Evolutionary conservation across 2,113 vertebrate species (phyloP), one percentile per base, ranked within the genome.

Genomic region (Phrynosoma blainvillii): DNA sequence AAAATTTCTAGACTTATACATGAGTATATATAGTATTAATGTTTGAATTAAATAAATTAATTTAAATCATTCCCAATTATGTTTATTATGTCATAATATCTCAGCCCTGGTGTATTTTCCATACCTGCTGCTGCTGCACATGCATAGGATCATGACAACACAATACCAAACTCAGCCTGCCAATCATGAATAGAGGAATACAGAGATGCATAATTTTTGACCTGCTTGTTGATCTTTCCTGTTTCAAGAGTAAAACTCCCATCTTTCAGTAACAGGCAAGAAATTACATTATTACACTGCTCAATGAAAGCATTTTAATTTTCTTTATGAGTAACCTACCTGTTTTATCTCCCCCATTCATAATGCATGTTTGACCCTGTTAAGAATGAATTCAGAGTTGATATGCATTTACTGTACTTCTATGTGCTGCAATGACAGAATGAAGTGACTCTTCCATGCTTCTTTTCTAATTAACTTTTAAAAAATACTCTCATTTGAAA

Each of bases 241-340:
- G 18, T 47, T 84, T 84, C 10, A 73, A 84, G 42, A 54, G 70
- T 54, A 27, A 36, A 73, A 73, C 20, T 73, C 27, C 82, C 47
- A 84, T 73, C 4, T 84, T 52, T 30, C 70, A 84, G 47, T 73
- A 84, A 73, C 18, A 85, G 40, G 59, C 36, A 78, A 83, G 65
- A 83, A 83, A 83, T 78, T 66, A 77, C 56, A 78, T 65, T 85
- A 85, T 59, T 25, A 78, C 40, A 40, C 12, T 47, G 27, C 40
- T 78, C 74, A 85, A 85, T 85, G 27, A 65, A 68, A 23, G 84
- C 25, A 77, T 77, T 77, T 77, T 85, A 77, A 85, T 77, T 77
- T 42, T 65, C 36, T 27, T 84, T 32, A 47, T 78, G 74, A 77
- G 36, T 78, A n/a, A 77, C 75, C 59, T 77, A 77, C 25, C 54